Percentiles rank a stretch among this genome's conserved stretches.
phyloP scores from a whole-genome alignment of 2,888 invertebrate genomes.

The Zelleria hepariella region DNA sequence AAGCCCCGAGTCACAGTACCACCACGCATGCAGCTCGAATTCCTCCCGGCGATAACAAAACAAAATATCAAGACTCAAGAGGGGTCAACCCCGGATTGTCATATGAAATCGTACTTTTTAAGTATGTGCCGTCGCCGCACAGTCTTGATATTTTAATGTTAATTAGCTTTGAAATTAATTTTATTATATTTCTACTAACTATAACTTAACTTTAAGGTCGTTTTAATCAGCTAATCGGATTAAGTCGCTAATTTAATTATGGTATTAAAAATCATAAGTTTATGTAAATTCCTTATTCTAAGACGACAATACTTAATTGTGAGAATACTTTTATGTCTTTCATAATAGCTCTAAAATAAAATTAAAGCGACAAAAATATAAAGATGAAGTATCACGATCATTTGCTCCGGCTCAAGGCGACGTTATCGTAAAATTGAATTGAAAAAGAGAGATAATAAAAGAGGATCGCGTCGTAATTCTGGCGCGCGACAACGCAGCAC shows the following conservation, averaged over 20 bases:
- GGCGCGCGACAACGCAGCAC: conserved; percentile 67
- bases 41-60: background rate
- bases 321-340: background rate
- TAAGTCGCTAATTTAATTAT: background rate
- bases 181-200: background rate
- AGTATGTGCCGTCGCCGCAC: background rate
- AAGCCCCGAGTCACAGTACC: background rate
- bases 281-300: background rate
- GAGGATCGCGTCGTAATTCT: conserved; percentile 66
- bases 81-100: conserved; percentile 10
- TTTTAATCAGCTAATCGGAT: background rate
- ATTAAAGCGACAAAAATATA: background rate
- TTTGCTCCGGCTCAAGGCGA: conserved; percentile 18
- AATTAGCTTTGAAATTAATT: background rate
- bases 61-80: background rate
- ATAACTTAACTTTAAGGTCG: background rate
- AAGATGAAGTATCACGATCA: conserved; percentile 4
- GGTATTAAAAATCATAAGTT: background rate
- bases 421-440: conserved; percentile 69
- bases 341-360: background rate
- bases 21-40: conserved; percentile 22
- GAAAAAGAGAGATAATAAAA: conserved; percentile 66
- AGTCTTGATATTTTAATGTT: background rate
- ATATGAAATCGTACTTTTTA: conserved; percentile 9
- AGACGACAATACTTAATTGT: background rate